Percentiles rank a stretch among this genome's conserved stretches.
Conservation (phyloP, 2,797 vertebrate genomes). For the Cheirogaleus major region DNA sequence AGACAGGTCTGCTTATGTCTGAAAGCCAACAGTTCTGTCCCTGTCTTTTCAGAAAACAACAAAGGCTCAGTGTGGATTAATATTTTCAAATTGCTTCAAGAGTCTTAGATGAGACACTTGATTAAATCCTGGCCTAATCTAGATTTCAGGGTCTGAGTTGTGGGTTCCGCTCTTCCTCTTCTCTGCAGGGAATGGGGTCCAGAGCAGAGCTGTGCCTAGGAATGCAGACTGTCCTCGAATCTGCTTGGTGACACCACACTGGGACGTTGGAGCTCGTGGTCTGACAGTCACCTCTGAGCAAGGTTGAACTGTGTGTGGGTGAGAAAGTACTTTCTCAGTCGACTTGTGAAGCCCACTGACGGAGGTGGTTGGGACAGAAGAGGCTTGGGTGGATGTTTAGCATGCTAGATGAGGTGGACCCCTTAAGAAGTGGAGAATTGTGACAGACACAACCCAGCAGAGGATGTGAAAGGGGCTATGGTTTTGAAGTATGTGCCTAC, state of each 20-base stretch:
- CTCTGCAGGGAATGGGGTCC: background rate
- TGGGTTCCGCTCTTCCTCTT: background rate
- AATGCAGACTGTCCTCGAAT: background rate
- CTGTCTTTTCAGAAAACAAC: slow-evolving; percentile 29
- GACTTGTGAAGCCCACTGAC: background rate
- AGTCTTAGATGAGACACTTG: background rate
- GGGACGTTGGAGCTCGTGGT: background rate
- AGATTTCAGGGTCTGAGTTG: background rate
- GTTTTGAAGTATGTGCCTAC: background rate
- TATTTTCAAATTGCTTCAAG: slow-evolving; percentile 39
- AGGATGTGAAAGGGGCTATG: background rate
- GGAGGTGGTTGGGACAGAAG: background rate
- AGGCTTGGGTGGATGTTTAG: background rate
- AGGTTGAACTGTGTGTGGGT: background rate
- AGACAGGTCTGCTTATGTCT: background rate
- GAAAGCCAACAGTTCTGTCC: slow-evolving; percentile 17
- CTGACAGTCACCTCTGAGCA: background rate
- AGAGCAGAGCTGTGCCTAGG: background rate
- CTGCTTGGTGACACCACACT: background rate
- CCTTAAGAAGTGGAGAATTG: background rate
- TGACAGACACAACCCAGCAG: background rate
- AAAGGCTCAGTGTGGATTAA: background rate
- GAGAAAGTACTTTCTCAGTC: background rate
- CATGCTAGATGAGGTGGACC: background rate
- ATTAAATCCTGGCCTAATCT: background rate